Percentiles rank a stretch among this genome's conserved stretches.
phyloP scores from a whole-genome alignment of 2,888 invertebrate genomes.

The Carpatolechia fugitivella region DNA sequence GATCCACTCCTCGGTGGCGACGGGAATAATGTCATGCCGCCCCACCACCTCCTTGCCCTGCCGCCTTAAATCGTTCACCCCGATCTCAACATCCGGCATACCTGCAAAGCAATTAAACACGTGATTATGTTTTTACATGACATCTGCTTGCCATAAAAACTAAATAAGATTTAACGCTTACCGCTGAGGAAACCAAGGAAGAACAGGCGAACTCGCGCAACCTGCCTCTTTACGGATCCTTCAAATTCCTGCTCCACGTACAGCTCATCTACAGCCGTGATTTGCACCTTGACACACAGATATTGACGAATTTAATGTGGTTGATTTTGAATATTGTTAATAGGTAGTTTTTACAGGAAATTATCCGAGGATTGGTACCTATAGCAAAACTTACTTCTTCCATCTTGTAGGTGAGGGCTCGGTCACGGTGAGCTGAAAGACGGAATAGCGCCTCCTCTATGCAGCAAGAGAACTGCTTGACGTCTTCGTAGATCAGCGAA shows the following conservation, averaged over 20 bases:
- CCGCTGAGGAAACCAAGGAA: slow-evolving; percentile 97
- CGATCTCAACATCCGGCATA: slow-evolving; percentile 97
- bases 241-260: slow-evolving; percentile 93
- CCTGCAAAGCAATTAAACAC: slow-evolving; percentile 79
- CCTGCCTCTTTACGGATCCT: slow-evolving; percentile 92
- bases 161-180: slow-evolving; percentile 35
- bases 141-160: no score
- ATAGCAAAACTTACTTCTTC: slow-evolving; percentile 81
- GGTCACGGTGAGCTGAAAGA: slow-evolving; percentile 90
- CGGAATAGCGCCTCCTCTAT: slow-evolving; percentile 96
- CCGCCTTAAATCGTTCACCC: slow-evolving; percentile 97
- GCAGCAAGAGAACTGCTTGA: slow-evolving; percentile 93
- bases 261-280: slow-evolving; percentile 95
- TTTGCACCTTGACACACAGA: slow-evolving; percentile 83
- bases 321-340: no score
- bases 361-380: no score
- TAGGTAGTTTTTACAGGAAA: no score
- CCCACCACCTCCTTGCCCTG: slow-evolving; percentile 99
- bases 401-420: slow-evolving; percentile 95
- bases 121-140: no score
- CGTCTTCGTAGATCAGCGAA: slow-evolving; percentile 91
- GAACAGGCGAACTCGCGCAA: slow-evolving; percentile 96
- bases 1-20: slow-evolving; percentile 99
- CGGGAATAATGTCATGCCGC: slow-evolving; percentile 98
- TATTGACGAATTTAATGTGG: background rate